Evolutionary conservation across 2,797 vertebrate genomes (phyloP).

Genomic region (Pseudochromis fuscus): DNA sequence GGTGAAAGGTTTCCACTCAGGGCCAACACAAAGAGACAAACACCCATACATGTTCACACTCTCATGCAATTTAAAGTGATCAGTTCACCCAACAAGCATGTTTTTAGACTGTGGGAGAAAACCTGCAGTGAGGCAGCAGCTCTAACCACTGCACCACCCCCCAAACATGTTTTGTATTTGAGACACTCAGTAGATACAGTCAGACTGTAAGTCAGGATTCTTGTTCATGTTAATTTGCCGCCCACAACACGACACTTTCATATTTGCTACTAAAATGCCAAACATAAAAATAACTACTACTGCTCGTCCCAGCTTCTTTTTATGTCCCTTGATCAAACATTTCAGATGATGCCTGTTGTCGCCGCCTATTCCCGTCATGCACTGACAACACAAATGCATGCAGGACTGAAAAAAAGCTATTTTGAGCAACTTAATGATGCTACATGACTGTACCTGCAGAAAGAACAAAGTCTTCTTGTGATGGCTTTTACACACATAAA

Average conservation of each 20-base stretch:
- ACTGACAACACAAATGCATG: constrained; percentile 12
- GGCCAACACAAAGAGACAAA: too few species aligned
- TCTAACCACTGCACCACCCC: too few species aligned
- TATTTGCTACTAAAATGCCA: constrained; percentile 34
- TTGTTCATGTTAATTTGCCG: constrained; percentile 17
- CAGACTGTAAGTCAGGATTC: not conserved
- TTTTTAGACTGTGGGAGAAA: constrained; percentile 11
- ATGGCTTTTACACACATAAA: not conserved
- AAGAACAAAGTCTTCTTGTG: not conserved
- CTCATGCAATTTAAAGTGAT: too few species aligned
- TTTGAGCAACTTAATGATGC: constrained; percentile 14
- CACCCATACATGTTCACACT: too few species aligned
- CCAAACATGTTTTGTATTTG: too few species aligned
- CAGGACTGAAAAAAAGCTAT: constrained; percentile 35
- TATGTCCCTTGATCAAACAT: constrained; percentile 39
- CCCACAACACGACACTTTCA: not conserved
- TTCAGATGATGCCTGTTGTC: constrained; percentile 29
- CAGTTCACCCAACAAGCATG: too few species aligned
- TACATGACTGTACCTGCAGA: not conserved
- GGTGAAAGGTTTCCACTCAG: constrained; percentile 10
- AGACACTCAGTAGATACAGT: constrained; percentile 3
- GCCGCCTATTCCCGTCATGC: constrained; percentile 12
- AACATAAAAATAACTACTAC: constrained; percentile 22
- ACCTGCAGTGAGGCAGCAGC: too few species aligned
- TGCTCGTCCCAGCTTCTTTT: constrained; percentile 15